Evolutionary conservation across 2,888 invertebrate species (phyloP).

Genomic region (Yponomeuta sedellus): DNA sequence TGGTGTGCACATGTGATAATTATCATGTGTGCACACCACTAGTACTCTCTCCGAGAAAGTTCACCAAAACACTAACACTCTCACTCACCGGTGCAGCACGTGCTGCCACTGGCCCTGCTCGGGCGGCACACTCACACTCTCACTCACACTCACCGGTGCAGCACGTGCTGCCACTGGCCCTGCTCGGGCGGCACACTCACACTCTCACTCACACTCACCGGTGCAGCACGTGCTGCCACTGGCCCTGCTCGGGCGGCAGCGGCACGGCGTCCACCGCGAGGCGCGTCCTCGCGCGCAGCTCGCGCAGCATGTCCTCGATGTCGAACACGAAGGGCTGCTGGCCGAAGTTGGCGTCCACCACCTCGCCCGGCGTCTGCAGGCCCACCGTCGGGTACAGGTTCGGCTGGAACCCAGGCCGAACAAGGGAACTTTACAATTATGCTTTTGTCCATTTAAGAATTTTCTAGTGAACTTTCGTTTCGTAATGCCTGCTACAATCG

Average conservation of each 20-base stretch:
- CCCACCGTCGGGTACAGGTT: constrained; percentile 99
- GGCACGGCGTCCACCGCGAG: constrained; percentile 91
- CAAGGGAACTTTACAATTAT: neutral
- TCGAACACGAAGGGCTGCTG: constrained; percentile 98
- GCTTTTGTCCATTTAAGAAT: constrained; percentile 37
- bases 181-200: no score
- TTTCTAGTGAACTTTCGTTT: neutral
- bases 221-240: constrained; percentile 95
- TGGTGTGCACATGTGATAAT: no score
- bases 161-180: no score
- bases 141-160: no score
- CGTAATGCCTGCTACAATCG: neutral
- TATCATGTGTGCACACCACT: no score
- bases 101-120: no score
- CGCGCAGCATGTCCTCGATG: constrained; percentile 97
- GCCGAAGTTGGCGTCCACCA: constrained; percentile 99
- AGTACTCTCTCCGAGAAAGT: no score
- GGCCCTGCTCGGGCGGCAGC: constrained; percentile 89
- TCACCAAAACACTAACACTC: no score
- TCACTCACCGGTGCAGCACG: no score
- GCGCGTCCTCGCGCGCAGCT: constrained; percentile 89
- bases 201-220: constrained; percentile 80
- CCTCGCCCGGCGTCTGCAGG: constrained; percentile 98
- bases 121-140: no score
- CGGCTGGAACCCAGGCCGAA: constrained; percentile 77